These are phyloP conservation scores for Corythucha ciliata DNA, from an alignment of 2,888 invertebrate genomes.

Conservation along the genomic window DNA sequence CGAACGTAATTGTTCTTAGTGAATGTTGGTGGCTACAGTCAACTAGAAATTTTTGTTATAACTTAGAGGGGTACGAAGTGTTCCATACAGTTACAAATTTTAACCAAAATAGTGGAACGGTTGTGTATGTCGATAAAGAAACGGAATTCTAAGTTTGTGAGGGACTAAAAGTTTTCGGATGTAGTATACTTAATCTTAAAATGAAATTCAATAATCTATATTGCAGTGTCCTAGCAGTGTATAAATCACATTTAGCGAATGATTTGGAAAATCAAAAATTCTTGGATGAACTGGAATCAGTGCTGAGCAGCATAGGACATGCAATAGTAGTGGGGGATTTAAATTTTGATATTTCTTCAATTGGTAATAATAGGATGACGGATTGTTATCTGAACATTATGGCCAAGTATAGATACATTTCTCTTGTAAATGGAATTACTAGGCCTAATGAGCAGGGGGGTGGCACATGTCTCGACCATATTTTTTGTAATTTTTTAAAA, in stretches of 20 bases:
- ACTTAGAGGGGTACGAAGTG: background rate
- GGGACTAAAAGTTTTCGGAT: background rate
- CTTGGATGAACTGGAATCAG: background rate
- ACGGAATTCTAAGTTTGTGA: background rate
- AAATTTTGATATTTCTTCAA: background rate
- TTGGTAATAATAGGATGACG: background rate
- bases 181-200: background rate
- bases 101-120: slow-evolving; percentile 7
- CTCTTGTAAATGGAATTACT: slow-evolving; percentile 2
- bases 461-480: slow-evolving; percentile 1
- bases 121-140: background rate
- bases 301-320: background rate
- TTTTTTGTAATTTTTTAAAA: background rate
- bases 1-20: background rate
- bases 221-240: background rate
- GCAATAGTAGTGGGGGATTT: background rate
- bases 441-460: background rate
- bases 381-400: background rate
- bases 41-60: background rate
- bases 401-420: background rate
- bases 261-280: background rate
- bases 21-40: background rate
- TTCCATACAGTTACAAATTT: background rate
- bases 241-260: background rate
- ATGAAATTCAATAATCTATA: background rate